A percentile compares a stretch with the other conserved stretches of the same genome.
These are phyloP conservation scores for Salvator merianae DNA, from an alignment of 2,113 vertebrate species.

Conservation along the genomic window DNA sequence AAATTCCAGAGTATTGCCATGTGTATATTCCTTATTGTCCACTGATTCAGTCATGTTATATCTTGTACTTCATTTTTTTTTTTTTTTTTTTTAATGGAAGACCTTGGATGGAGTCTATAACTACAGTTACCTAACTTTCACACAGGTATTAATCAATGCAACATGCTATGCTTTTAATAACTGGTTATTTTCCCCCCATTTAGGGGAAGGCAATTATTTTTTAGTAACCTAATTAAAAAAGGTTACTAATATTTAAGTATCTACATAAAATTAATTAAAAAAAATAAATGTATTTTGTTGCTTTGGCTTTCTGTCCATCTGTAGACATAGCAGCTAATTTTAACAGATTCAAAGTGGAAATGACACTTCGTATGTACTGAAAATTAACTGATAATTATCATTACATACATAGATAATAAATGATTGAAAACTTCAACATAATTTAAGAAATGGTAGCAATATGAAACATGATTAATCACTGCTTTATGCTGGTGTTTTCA, in stretches of 20 bases:
- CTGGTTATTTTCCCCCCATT: constrained; percentile 32
- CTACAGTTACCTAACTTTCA: constrained; percentile 45
- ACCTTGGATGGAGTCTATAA: constrained; percentile 49
- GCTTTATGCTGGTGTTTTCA: constrained; percentile 36
- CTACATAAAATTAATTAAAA: constrained; percentile 26
- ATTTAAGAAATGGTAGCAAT: constrained; percentile 42
- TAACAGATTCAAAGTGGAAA: constrained; percentile 37
- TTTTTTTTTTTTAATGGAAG: constrained; percentile 47
- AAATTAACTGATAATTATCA: constrained; percentile 24
- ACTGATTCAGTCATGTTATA: constrained; percentile 66
- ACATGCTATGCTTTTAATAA: constrained; percentile 44
- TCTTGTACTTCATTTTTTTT: constrained; percentile 56
- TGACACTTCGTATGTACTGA: constrained; percentile 1
- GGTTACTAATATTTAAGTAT: constrained; percentile 21
- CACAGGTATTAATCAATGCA: constrained; percentile 36
- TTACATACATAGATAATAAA: constrained; percentile 41
- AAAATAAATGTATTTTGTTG: constrained; percentile 28
- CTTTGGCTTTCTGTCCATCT: constrained; percentile 57
- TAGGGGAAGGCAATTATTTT: constrained; percentile 31
- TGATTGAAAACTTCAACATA: constrained; percentile 30
- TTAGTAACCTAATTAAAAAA: constrained; percentile 20
- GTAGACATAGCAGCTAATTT: constrained; percentile 38
- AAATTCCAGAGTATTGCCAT: constrained; percentile 76
- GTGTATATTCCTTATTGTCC: constrained; percentile 66
- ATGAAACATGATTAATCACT: constrained; percentile 41